These are phyloP conservation scores for Gouania willdenowi DNA, from an alignment of 2,797 vertebrate genomes.

Conservation along the genomic window DNA sequence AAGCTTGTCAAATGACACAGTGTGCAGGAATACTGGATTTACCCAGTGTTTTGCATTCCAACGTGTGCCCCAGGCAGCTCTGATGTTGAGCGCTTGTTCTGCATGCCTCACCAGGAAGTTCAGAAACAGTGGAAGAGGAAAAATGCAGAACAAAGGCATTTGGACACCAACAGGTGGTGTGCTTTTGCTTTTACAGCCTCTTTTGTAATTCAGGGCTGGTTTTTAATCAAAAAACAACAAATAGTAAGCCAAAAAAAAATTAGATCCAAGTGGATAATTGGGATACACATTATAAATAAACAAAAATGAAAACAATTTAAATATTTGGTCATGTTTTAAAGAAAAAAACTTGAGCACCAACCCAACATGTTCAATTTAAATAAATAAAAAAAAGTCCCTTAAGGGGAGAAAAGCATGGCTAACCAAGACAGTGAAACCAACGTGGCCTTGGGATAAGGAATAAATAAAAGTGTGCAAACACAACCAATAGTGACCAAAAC, in stretches of 20 bases:
- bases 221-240: constrained; percentile 19
- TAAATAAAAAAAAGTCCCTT: constrained; percentile 1
- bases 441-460: constrained; percentile 48
- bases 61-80: constrained; percentile 54
- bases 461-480: constrained; percentile 22
- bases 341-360: neutral
- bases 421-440: constrained; percentile 31
- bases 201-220: constrained; percentile 42
- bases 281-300: constrained; percentile 13
- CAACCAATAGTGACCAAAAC: constrained; percentile 23
- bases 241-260: neutral
- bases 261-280: neutral
- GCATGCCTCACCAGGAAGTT: constrained; percentile 42
- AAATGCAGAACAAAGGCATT: constrained; percentile 60
- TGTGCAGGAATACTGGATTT: constrained; percentile 65
- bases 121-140: constrained; percentile 36
- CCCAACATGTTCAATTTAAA: neutral
- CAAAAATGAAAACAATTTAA: neutral
- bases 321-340: neutral
- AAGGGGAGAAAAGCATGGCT: constrained; percentile 2
- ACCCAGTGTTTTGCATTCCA: constrained; percentile 67
- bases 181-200: constrained; percentile 74
- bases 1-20: constrained; percentile 71
- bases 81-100: constrained; percentile 48
- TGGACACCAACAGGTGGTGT: constrained; percentile 79